phyloP scores from a whole-genome alignment of 2,113 vertebrate genomes.

The Vimba vimba region DNA sequence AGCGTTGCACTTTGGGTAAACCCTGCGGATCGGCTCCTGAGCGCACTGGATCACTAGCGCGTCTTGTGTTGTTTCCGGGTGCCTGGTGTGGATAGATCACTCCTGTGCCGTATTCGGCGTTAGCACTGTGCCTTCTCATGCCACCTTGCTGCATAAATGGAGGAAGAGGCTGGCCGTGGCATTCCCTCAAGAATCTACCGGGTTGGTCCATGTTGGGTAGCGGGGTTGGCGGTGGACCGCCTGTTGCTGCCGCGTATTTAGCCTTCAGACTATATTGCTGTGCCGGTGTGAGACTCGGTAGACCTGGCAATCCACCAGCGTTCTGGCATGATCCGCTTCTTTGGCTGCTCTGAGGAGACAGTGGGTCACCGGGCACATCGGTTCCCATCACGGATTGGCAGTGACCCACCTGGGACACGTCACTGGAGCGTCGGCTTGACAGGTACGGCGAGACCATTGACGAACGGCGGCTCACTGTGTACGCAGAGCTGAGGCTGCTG shows the following conservation, averaged over 20 bases:
- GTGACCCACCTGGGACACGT: conserved; percentile 75
- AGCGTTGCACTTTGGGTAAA: conserved; percentile 83
- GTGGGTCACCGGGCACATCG: conserved; percentile 73
- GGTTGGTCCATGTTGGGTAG: conserved; percentile 80
- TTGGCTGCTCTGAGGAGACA: conserved; percentile 77
- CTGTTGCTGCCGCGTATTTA: conserved; percentile 89
- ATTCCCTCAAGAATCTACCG: conserved; percentile 70
- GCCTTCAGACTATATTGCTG: conserved; percentile 92
- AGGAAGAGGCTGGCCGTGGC: conserved; percentile 68
- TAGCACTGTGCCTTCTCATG: conserved; percentile 80
- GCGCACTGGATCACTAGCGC: conserved; percentile 90
- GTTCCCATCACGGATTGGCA: conserved; percentile 52
- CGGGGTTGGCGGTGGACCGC: conserved; percentile 86
- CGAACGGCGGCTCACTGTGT: conserved; percentile 92
- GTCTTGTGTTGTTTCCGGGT: conserved; percentile 75
- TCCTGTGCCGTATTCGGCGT: conserved; percentile 80
- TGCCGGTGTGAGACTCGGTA: conserved; percentile 84
- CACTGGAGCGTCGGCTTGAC: conserved; percentile 80
- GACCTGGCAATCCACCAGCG: conserved; percentile 74
- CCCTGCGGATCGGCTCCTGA: conserved; percentile 72
- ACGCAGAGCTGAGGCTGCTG: conserved; percentile 93
- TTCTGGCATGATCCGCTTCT: conserved; percentile 71
- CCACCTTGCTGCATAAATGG: conserved; percentile 72
- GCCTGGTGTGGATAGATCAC: conserved; percentile 75
- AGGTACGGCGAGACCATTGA: conserved; percentile 87